A percentile compares a stretch with the other conserved stretches of the same genome.
These are phyloP conservation scores for Shinisaurus crocodilurus DNA, from an alignment of 2,113 vertebrate genomes.

Conservation along the genomic window DNA sequence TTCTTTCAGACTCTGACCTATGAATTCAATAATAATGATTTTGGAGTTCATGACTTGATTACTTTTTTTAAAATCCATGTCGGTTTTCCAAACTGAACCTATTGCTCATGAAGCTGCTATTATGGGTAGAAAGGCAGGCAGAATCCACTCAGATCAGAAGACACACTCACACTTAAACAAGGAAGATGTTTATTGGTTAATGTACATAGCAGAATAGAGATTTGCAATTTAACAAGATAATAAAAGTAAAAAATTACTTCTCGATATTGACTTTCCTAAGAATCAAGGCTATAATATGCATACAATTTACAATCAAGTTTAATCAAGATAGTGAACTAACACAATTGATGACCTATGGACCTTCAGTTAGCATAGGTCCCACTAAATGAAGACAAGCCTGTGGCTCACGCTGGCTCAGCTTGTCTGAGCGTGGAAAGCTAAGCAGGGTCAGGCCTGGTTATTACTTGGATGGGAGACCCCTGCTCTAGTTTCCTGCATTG, in stretches of 20 bases:
- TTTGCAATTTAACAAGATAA: background rate
- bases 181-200: background rate
- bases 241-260: background rate
- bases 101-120: background rate
- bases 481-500: no score
- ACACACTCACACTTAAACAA: background rate
- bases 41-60: background rate
- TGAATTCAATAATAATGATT: background rate
- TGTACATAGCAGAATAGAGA: background rate
- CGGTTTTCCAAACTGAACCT: background rate
- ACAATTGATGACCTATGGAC: no score
- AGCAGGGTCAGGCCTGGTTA: no score
- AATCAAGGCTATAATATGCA: background rate
- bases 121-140: background rate
- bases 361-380: no score
- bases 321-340: background rate
- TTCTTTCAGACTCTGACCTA: no score
- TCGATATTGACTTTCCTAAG: background rate
- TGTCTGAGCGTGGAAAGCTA: no score
- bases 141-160: background rate
- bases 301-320: background rate
- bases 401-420: no score
- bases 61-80: background rate
- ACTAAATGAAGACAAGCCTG: no score
- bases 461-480: no score